Evolutionary conservation across 2,888 invertebrate species (phyloP), one percentile per base, ranked within the genome.

Genomic region (Disparrhopalites patrizii): DNA sequence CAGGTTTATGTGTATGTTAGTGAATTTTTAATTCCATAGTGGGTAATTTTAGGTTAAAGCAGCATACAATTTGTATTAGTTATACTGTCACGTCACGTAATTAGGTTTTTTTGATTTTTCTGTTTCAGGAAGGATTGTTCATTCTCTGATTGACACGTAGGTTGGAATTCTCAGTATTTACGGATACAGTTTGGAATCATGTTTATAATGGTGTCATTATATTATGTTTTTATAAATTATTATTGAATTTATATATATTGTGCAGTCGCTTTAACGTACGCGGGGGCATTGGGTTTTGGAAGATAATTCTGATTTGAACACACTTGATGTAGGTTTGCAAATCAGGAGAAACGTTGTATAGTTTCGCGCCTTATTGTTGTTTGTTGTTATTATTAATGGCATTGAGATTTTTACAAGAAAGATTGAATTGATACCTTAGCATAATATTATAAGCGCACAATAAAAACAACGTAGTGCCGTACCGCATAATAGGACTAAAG

Each of bases 391-490:
- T 61, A 52, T 61, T 61, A 36, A 51, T 51, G 61, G 38, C 51
- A 50, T 15, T 57, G 58, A 33, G 50, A 50, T 61, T 2, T 57
- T 27, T 51, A 52, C 10, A 50, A 51, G 61, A 61, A 30, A 50
- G 50, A 36, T 50, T n/a, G n/a, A n/a, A n/a, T n/a, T 20, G 27
- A 50, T 51, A 50, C 31, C 36, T 61, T 27, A 61, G 61, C 61
- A 61, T 52, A 61, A 51, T 61, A 61, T 61, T n/a, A n/a, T n/a
- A n/a, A 33, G 25, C 30, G 60, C 60, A 60, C 60, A 60, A 61
- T 51, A 61, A 61, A 36, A 38, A 28, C 52, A 36, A 51, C 33
- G n/a, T 50, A 61, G 61, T 61, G 61, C 61, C 61, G 33, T 61
- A 20, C 33, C n/a, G 51, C 51, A 61, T 51, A 50, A 52, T 51